These are phyloP conservation scores for Lamproptera curius DNA, from an alignment of 2,888 invertebrate genomes.

Conservation along the genomic window DNA sequence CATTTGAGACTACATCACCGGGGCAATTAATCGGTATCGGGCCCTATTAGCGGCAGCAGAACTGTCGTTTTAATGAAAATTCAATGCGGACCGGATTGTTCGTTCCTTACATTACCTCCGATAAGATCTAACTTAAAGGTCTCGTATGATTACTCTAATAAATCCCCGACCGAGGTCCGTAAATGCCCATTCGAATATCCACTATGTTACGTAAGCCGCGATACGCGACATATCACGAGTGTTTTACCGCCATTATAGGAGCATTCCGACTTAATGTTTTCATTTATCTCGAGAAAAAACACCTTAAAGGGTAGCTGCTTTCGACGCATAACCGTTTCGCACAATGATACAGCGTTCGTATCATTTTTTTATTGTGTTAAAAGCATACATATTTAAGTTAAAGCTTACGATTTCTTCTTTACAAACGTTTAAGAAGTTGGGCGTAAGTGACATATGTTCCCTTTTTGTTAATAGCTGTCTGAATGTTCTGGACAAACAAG, in stretches of 20 bases:
- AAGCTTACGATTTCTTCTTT: too few relatives aligned
- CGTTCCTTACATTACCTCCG: constrained; percentile 11
- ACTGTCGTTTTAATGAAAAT: constrained; percentile 17
- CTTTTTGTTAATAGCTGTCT: too few relatives aligned
- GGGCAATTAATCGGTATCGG: constrained; percentile 9
- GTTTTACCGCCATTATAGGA: neutral
- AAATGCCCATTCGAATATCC: constrained; percentile 1
- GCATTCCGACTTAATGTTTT: neutral
- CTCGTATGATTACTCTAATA: constrained; percentile 20
- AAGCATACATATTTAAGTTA: too few relatives aligned
- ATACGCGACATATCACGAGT: constrained; percentile 12
- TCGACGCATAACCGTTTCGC: too few relatives aligned
- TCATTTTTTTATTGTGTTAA: too few relatives aligned
- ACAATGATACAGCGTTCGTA: too few relatives aligned
- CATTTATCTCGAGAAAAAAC: neutral
- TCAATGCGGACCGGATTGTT: constrained; percentile 15
- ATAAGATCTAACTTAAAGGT: constrained; percentile 21
- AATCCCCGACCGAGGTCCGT: constrained; percentile 18
- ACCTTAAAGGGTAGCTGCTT: neutral
- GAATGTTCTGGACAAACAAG: too few relatives aligned
- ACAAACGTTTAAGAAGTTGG: too few relatives aligned
- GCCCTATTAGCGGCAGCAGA: constrained; percentile 9
- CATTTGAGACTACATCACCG: neutral
- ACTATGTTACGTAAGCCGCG: constrained; percentile 6
- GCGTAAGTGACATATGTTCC: too few relatives aligned